These are phyloP conservation scores for Monodelphis domestica DNA, from an alignment of 2,797 vertebrate genomes.

Conservation along the genomic window DNA sequence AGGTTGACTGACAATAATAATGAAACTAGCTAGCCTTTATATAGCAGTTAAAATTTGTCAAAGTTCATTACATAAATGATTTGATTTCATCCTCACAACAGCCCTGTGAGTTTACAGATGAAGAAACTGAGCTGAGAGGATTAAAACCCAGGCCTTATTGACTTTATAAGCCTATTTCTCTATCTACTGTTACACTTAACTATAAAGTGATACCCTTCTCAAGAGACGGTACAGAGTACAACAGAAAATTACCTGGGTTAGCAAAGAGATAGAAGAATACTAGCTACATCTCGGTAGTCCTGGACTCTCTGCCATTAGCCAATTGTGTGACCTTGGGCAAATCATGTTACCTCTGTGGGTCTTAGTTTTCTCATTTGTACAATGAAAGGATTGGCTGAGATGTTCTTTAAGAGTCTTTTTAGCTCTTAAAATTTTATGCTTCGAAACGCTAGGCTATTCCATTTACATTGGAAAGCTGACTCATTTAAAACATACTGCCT, in stretches of 20 bases:
- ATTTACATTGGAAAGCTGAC: not conserved
- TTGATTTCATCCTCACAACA: not conserved
- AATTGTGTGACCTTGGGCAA: not conserved
- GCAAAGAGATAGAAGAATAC: not conserved
- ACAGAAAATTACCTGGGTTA: not conserved
- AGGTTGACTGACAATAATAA: not conserved
- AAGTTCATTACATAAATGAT: not conserved
- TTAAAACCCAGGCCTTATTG: not conserved
- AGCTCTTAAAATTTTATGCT: not conserved
- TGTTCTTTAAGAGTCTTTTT: conserved; percentile 24
- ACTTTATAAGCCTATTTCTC: not conserved
- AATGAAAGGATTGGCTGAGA: not conserved
- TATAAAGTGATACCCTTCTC: not conserved
- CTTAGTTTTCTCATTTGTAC: not conserved
- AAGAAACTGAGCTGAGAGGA: not conserved
- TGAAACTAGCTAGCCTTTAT: not conserved
- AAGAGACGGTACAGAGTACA: not conserved
- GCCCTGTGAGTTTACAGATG: not conserved
- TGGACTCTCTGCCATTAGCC: not conserved
- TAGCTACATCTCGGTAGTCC: not conserved
- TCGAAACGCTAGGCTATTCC: not conserved
- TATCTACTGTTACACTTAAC: not conserved
- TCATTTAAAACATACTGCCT: conserved; percentile 27
- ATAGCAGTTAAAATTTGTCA: not conserved
- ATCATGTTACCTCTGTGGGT: not conserved